Evolutionary conservation across 2,888 invertebrate genomes (phyloP), one percentile per base, ranked within the genome.

Genomic region (Sinelater perroti): DNA sequence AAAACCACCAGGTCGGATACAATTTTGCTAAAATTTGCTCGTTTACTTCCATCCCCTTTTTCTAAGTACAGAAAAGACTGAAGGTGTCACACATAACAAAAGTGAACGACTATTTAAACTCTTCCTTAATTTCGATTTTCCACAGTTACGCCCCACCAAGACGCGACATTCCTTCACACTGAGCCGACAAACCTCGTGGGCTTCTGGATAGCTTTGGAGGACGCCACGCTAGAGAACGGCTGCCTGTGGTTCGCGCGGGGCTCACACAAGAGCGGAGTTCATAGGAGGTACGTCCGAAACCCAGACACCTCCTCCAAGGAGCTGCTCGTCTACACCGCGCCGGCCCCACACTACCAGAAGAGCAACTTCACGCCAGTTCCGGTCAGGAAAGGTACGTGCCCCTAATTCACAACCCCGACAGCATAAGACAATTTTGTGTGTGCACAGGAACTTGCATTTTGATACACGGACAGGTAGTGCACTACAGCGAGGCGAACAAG

Each of bases 121-220:
- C 1, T n/a, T 31, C 5, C 13, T 31, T 31, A 31, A 18, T 38
- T 16, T 2, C 3, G n/a, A 38, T 14, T 16, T 30, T 33, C 13
- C 20, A 5, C 76, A 90, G 93, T 93, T 1, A 80, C 77, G 11
- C 80, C 88, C 0, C 94, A 94, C 76, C 93, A 94, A 78, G 99
- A 99, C 75, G 88, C 91, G 0, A 87, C 93, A 2, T 99, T 90
- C 75, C 80, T 99, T 31, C 83, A 90, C 74, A 93, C 95, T 0
- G 91, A 91, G 11, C 97, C 96, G 1, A 83, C 85, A 31, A 87
- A 87, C 6, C 81, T 93, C 0, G 77, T 93, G 1, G 98, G 97
- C 0, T 90, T 97, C 71, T 99, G 99, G 99, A 89, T 99, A 62
- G 95, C 99, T 0, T 78, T 99, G 3, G 96, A 98, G 71, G 95